These are phyloP conservation scores for Oriolus oriolus DNA, from an alignment of 2,113 vertebrate genomes.

Conservation along the genomic window DNA sequence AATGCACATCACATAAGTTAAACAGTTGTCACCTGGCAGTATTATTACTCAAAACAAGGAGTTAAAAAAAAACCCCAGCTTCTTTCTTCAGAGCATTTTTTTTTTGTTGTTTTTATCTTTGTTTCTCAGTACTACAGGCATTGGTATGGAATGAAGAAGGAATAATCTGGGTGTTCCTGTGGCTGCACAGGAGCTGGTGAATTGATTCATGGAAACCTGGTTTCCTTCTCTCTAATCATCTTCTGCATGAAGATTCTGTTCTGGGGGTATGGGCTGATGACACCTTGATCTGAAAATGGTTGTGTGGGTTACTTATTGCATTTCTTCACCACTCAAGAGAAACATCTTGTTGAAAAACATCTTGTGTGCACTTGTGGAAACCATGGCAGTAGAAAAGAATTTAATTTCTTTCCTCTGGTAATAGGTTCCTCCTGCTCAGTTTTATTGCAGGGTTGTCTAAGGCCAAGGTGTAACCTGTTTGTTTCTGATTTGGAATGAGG, in stretches of 20 bases:
- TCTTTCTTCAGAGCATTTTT: background rate
- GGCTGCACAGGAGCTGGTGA: background rate
- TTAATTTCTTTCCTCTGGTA: background rate
- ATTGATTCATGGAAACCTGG: background rate
- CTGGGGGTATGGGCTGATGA: background rate
- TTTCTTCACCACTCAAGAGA: background rate
- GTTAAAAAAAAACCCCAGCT: background rate
- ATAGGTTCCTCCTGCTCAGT: background rate
- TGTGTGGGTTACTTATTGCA: background rate
- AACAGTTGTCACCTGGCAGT: background rate
- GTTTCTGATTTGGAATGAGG: background rate
- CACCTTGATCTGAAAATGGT: background rate
- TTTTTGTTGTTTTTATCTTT: background rate
- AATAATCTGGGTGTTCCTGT: background rate
- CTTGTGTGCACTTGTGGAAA: background rate
- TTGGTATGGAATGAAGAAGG: background rate
- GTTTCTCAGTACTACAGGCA: accelerated
- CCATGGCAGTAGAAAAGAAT: background rate
- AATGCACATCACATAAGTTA: background rate
- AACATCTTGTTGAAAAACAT: no score
- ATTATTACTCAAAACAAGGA: background rate
- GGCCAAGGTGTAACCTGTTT: background rate
- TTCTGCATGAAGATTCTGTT: background rate
- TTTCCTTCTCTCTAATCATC: background rate
- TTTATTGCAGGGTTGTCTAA: background rate